A percentile compares a stretch with the other conserved stretches of the same genome.
phyloP scores from a whole-genome alignment of 2,113 vertebrate species.

The Seriola aureovittata region DNA sequence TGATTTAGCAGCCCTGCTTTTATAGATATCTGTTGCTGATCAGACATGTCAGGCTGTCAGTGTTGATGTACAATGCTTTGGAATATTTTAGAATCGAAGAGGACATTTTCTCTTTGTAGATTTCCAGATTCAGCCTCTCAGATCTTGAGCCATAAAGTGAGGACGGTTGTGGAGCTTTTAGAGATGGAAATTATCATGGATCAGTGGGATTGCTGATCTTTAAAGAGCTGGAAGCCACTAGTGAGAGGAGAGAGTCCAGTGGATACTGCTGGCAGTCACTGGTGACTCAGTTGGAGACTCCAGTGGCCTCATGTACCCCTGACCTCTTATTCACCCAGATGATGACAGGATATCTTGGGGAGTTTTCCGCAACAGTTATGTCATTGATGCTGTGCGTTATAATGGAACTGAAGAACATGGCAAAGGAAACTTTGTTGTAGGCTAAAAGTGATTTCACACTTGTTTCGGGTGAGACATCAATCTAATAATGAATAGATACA shows the following conservation, averaged over 20 bases:
- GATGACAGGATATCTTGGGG: constrained; percentile 11
- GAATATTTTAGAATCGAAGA: constrained; percentile 48
- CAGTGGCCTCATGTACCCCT: constrained; percentile 50
- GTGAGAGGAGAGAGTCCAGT: constrained; percentile 45
- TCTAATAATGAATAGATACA: background rate
- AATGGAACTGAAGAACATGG: constrained; percentile 21
- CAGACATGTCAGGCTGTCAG: constrained; percentile 52
- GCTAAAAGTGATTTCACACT: background rate
- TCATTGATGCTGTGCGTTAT: constrained; percentile 14
- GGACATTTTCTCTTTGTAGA: constrained; percentile 70
- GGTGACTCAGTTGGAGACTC: constrained; percentile 28
- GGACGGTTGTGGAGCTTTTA: constrained; percentile 41
- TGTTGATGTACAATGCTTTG: constrained; percentile 55
- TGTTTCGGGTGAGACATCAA: background rate
- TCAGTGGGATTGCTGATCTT: constrained; percentile 61
- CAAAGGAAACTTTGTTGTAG: background rate
- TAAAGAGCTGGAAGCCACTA: constrained; percentile 66
- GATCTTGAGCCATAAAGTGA: constrained; percentile 68
- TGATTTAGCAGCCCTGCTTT: constrained; percentile 36
- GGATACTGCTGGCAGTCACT: constrained; percentile 27
- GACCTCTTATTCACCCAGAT: constrained; percentile 17
- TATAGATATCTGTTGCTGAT: constrained; percentile 52
- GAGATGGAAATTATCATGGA: constrained; percentile 65
- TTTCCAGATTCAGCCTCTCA: constrained; percentile 64
- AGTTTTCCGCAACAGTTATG: constrained; percentile 25